Base-by-base conservation (phyloP, 2,888 invertebrate species). In the Glyphotaelius pellucidus region DNA sequence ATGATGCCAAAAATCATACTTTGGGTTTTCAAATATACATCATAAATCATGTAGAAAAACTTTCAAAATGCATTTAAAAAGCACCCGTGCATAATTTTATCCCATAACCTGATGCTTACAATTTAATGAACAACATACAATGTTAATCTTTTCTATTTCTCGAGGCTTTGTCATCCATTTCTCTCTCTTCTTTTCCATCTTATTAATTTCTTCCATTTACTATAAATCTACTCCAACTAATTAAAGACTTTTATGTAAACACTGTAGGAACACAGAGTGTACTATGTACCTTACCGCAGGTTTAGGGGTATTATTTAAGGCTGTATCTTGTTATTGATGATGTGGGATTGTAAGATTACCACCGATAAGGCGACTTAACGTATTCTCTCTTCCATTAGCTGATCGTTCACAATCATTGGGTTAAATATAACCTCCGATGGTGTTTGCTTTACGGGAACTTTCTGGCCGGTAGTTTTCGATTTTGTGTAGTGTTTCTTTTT, bases 201-300 rank as follows among this genome's bases (percentile, higher is more conserved):
- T 67, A 67, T 67, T 67, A 67, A 67, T 67, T 67, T 67, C 67
- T 67, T 25, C 67, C 25, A 67, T 67, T 25, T 35, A 84, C 81
- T 4, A 90, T 90, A 90, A 42, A 90, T 90, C 52, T 25, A 90
- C 84, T 52, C 47, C 30, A 87, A 87, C 87, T 85, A 87, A 91
- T 87, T 91, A 91, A 91, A 80, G 87, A 38, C 25, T 35, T 5
- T n/a, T 80, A 52, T 91, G 52, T 80, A 79, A 87, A 80, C 91
- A 80, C 38, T 88, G 42, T 38, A 35, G 25, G 47, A 42, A 42
- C 15, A 47, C 47, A 31, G 83, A 83, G 35, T 89, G 80, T 42
- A 89, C 12, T 91, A 35, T 89, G 80, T 80, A 89, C 4, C 67
- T 67, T n/a, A 67, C 67, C 67, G 67, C 67, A n/a, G 67, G n/a